Evolutionary conservation across 2,888 invertebrate species (phyloP).

Genomic region (Rhingia campestris): DNA sequence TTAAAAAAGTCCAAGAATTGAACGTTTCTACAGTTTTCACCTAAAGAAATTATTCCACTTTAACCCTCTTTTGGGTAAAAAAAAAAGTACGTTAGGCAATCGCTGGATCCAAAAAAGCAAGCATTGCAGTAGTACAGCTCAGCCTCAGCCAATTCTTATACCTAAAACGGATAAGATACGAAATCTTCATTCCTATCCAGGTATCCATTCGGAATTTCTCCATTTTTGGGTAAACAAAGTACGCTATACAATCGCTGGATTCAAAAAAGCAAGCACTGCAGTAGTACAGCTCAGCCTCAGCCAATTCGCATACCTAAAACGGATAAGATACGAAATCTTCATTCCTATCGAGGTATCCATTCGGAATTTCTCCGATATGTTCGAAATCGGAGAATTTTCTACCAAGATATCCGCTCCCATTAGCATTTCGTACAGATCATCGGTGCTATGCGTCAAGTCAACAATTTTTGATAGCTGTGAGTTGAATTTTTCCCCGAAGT

Average conservation of each 20-base stretch:
- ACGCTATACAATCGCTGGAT: conserved; percentile 91
- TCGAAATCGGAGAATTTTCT: too few relatives aligned
- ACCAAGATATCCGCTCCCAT: too few relatives aligned
- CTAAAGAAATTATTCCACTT: conserved; percentile 90
- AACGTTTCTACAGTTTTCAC: background rate
- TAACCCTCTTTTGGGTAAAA: conserved; percentile 92
- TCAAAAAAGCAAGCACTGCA: conserved; percentile 93
- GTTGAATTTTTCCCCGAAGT: too few relatives aligned
- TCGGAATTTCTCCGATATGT: too few relatives aligned
- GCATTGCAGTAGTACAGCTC: conserved; percentile 92
- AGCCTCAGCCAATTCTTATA: conserved; percentile 91
- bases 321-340: too few relatives aligned
- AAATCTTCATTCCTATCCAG: too few relatives aligned
- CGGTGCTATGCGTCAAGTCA: too few relatives aligned
- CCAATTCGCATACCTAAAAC: conserved; percentile 88
- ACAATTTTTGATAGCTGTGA: too few relatives aligned
- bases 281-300: conserved; percentile 91
- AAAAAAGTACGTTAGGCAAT: conserved; percentile 91
- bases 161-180: conserved; percentile 81
- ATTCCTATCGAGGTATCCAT: too few relatives aligned
- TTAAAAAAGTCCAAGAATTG: background rate
- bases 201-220: too few relatives aligned
- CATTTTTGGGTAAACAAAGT: conserved; percentile 91
- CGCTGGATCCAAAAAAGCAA: conserved; percentile 92
- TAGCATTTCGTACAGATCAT: too few relatives aligned